Evolutionary conservation across 1,140 invertebrate species (phyloP).

Genomic region (Drosophila oshimai): DNA sequence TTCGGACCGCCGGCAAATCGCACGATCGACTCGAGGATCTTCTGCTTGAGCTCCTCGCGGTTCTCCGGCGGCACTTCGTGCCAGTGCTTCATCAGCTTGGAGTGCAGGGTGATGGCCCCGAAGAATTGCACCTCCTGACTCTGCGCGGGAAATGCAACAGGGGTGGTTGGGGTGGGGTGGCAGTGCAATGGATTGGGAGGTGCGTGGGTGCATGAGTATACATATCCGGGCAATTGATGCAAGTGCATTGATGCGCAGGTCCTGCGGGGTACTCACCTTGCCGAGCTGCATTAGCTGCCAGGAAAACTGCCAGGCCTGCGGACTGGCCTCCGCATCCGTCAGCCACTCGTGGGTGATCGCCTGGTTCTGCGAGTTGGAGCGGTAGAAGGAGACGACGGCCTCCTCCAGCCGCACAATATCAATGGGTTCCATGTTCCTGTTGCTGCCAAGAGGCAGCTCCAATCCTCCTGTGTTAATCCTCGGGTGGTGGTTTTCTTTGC

Average conservation of each 20-base stretch:
- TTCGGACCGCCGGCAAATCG: slow-evolving; percentile 90
- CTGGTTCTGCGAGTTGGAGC: slow-evolving; percentile 84
- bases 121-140: slow-evolving; percentile 95
- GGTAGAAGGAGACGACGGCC: slow-evolving; percentile 75
- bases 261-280: slow-evolving; percentile 85
- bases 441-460: slow-evolving; percentile 4
- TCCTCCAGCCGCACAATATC: slow-evolving; percentile 74
- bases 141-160: slow-evolving; percentile 83
- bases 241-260: slow-evolving; percentile 43
- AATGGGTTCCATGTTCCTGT: slow-evolving; percentile 55
- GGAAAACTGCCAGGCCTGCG: slow-evolving; percentile 94
- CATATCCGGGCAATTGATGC: slow-evolving; percentile 34
- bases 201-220: slow-evolving; percentile 32
- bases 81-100: slow-evolving; percentile 94
- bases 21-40: slow-evolving; percentile 89
- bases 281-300: slow-evolving; percentile 92
- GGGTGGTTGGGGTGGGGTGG: neutral
- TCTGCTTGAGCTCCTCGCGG: slow-evolving; percentile 88
- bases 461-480: neutral
- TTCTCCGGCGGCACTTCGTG: slow-evolving; percentile 91
- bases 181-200: neutral
- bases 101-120: slow-evolving; percentile 93
- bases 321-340: slow-evolving; percentile 90
- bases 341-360: slow-evolving; percentile 92
- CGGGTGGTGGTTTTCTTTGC: neutral